Percentiles rank a stretch among this genome's conserved stretches.
phyloP scores from a whole-genome alignment of 2,113 vertebrate species.

The Neogale vison region DNA sequence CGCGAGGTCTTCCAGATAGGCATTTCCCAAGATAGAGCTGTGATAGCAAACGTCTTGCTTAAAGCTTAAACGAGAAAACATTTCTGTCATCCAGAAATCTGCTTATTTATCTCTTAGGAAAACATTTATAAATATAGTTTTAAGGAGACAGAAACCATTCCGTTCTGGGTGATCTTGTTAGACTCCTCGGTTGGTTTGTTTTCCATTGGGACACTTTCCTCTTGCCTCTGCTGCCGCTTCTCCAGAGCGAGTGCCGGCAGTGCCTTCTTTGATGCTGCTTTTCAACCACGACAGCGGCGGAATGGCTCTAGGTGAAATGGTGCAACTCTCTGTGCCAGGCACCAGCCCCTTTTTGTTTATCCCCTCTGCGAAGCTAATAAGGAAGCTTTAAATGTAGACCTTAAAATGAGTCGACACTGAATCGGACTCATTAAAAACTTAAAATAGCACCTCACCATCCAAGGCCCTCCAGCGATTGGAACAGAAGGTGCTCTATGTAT shows the following conservation, averaged over 20 bases:
- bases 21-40: slow-evolving; percentile 5
- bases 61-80: background rate
- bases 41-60: background rate
- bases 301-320: background rate
- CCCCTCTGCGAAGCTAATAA: background rate
- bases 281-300: background rate
- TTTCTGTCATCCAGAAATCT: slow-evolving; percentile 11
- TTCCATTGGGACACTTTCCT: rapidly evolving
- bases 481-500: slow-evolving; percentile 63
- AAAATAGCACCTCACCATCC: slow-evolving; percentile 24
- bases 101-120: background rate
- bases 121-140: background rate
- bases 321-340: background rate
- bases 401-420: slow-evolving; percentile 13
- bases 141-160: background rate
- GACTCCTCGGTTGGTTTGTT: background rate
- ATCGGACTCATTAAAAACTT: slow-evolving; percentile 60
- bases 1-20: background rate
- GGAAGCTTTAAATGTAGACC: background rate
- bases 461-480: background rate
- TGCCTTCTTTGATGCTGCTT: background rate
- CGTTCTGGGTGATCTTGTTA: background rate
- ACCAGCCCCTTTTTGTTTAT: rapidly evolving
- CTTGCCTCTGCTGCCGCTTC: background rate
- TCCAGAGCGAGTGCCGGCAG: rapidly evolving